phyloP scores from a whole-genome alignment of 2,888 invertebrate species.

The Pristionchus fissidentatus region DNA sequence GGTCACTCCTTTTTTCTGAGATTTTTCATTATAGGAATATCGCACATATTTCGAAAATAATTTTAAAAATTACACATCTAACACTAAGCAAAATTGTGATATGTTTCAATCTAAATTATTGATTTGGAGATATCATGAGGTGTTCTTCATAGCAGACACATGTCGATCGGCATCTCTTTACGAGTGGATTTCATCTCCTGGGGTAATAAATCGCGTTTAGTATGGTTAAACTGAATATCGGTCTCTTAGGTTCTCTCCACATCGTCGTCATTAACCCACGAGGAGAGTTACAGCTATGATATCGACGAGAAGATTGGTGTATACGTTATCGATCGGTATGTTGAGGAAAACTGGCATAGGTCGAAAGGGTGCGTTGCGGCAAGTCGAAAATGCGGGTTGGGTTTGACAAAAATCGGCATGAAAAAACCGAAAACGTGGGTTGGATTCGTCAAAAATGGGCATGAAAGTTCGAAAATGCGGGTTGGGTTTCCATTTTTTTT shows the following conservation, averaged over 20 bases:
- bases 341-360: neutral
- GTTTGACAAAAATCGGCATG: no score
- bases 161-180: slow-evolving; percentile 99
- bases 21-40: no score
- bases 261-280: slow-evolving; percentile 61
- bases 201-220: slow-evolving; percentile 85
- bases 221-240: neutral
- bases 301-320: slow-evolving; percentile 98
- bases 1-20: neutral
- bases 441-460: no score
- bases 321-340: slow-evolving; percentile 96
- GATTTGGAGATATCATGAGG: slow-evolving; percentile 90
- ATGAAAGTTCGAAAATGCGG: no score
- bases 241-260: slow-evolving; percentile 14
- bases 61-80: no score
- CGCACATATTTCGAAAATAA: no score
- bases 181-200: slow-evolving; percentile 96
- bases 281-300: slow-evolving; percentile 86
- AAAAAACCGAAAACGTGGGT: no score
- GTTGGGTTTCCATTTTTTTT: no score
- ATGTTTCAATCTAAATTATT: neutral
- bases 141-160: slow-evolving; percentile 98
- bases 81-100: neutral
- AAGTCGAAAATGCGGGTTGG: no score
- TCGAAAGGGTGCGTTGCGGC: no score